phyloP scores from a whole-genome alignment of 2,797 vertebrate species.

The Intellagama lesueurii region DNA sequence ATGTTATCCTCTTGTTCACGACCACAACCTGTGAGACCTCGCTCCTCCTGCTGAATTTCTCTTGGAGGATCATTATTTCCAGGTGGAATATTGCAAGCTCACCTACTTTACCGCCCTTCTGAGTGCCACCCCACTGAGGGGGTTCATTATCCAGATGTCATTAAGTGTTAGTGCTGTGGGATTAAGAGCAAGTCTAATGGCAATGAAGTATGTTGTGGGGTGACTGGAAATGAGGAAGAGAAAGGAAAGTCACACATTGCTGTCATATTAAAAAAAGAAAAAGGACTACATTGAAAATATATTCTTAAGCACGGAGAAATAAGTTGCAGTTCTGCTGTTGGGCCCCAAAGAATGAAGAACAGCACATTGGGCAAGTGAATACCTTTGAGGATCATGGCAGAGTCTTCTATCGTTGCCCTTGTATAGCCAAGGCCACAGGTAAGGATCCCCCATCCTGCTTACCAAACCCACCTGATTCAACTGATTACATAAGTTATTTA shows the following conservation, averaged over 20 bases:
- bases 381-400: neutral
- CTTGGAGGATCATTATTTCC: slow-evolving; percentile 44
- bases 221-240: neutral
- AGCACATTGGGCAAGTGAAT: neutral
- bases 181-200: slow-evolving; percentile 24
- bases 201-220: neutral
- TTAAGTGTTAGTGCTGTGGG: neutral
- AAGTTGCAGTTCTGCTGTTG: neutral
- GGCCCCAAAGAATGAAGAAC: neutral
- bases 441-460: no score
- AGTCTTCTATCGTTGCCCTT: neutral
- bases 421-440: no score
- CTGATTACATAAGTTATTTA: no score
- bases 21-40: slow-evolving; percentile 22
- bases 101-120: neutral
- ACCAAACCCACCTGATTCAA: no score
- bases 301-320: neutral
- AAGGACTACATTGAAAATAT: accelerated
- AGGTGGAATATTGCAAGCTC: neutral
- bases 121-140: neutral
- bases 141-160: neutral
- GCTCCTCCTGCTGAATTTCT: slow-evolving; percentile 7
- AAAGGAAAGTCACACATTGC: neutral
- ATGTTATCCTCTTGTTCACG: neutral
- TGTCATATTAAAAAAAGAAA: accelerated